phyloP scores from a whole-genome alignment of 2,888 invertebrate species.

The Tetheella fluctuosa region DNA sequence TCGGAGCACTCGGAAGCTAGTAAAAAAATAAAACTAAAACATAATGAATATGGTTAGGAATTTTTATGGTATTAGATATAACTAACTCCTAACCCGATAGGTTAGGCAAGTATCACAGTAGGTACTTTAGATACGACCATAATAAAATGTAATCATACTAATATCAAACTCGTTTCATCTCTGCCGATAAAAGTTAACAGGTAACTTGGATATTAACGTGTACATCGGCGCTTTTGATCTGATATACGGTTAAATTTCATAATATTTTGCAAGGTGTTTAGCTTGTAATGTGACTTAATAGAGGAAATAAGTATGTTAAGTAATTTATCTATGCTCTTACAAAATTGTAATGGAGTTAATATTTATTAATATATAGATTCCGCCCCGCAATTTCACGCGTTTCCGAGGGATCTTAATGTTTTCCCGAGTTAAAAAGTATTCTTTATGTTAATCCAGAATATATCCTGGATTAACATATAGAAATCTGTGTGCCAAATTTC shows the following conservation, averaged over 20 bases:
- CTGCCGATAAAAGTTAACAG: constrained; percentile 3
- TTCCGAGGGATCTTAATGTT: no score
- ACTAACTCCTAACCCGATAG: background rate
- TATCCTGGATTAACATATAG: no score
- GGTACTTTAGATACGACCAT: background rate
- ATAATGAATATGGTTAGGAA: background rate
- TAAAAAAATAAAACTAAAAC: no score
- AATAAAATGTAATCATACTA: background rate
- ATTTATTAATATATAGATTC: no score
- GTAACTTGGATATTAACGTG: background rate
- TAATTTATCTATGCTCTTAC: background rate
- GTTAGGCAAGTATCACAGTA: background rate
- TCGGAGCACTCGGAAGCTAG: no score
- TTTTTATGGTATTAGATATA: background rate
- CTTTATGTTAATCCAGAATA: no score
- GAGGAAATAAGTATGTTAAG: constrained; percentile 1
- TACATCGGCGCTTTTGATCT: constrained; percentile 3
- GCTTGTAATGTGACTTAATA: background rate
- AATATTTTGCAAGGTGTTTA: background rate
- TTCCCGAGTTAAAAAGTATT: no score
- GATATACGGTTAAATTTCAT: background rate
- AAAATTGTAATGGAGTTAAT: no score
- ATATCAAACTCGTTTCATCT: constrained; percentile 4
- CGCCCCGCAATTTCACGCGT: no score
- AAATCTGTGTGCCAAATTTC: no score